phyloP scores from a whole-genome alignment of 2,888 invertebrate species.

The Drosophila atripex region DNA sequence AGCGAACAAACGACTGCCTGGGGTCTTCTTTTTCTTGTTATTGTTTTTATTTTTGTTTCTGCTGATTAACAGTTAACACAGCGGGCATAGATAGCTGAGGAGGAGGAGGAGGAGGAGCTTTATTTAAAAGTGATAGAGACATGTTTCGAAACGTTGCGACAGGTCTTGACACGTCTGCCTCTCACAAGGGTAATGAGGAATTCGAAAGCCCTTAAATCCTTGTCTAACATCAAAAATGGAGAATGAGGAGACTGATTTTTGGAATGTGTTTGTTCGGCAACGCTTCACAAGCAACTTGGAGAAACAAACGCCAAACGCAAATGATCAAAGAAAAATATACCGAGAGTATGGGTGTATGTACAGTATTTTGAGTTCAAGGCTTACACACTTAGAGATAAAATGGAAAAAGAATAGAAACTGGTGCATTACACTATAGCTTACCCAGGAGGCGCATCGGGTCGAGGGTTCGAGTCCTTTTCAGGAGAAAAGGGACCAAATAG shows the following conservation, averaged over 20 bases:
- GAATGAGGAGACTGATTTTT: conserved; percentile 4
- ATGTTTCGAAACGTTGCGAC: too few relatives aligned
- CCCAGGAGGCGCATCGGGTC: conserved; percentile 45
- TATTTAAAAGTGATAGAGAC: conserved; percentile 2
- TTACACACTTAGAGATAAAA: conserved; percentile 63
- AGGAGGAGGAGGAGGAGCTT: conserved; percentile 3
- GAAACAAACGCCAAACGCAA: conserved; percentile 37
- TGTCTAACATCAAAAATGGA: neutral
- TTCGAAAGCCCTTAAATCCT: too few relatives aligned
- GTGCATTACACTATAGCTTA: conserved; percentile 68
- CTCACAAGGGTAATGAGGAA: neutral
- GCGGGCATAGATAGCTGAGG: conserved; percentile 17
- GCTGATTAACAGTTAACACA: conserved; percentile 57
- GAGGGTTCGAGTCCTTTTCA: conserved; percentile 16
- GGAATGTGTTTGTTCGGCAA: conserved; percentile 46
- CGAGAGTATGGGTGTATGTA: conserved; percentile 6
- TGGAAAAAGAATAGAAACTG: conserved; percentile 20
- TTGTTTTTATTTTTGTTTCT: conserved; percentile 22
- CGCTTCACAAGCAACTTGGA: conserved; percentile 48
- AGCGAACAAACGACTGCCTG: conserved; percentile 46
- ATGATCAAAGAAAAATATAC: conserved; percentile 26
- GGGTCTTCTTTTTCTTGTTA: conserved; percentile 19
- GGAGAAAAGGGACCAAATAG: conserved; percentile 36
- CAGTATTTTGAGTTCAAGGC: conserved; percentile 51
- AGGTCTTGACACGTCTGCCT: neutral